Evolutionary conservation across 2,113 vertebrate genomes (phyloP).

Genomic region (Sebastes schlegelii): DNA sequence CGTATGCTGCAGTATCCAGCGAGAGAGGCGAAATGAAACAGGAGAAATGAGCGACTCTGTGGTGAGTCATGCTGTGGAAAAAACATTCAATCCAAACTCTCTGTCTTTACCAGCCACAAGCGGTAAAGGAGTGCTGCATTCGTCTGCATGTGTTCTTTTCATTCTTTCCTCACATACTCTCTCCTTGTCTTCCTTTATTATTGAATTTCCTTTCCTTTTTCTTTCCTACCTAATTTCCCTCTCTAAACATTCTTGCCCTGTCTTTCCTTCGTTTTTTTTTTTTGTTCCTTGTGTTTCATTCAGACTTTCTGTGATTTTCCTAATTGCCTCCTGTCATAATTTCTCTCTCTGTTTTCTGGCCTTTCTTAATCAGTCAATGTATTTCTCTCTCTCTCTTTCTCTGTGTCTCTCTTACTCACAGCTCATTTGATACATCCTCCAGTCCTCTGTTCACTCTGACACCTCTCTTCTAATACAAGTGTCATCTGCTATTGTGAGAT

Average conservation of each 20-base stretch:
- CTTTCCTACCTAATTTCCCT: not conserved
- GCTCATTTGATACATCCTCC: not conserved
- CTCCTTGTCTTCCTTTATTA: not conserved
- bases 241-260: not conserved
- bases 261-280: not conserved
- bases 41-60: constrained; percentile 43
- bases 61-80: constrained; percentile 74
- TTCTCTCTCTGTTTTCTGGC: not conserved
- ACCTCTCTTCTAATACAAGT: not conserved
- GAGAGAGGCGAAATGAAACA: constrained; percentile 33
- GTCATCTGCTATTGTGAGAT: not conserved
- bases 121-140: constrained; percentile 16
- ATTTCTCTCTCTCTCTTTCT: not conserved
- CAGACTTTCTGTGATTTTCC: not conserved
- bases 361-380: not conserved
- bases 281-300: not conserved
- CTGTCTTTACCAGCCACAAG: constrained; percentile 50
- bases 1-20: constrained; percentile 23
- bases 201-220: constrained; percentile 1
- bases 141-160: not conserved
- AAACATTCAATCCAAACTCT: constrained; percentile 46
- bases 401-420: not conserved
- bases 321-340: not conserved
- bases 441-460: not conserved
- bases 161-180: not conserved